Evolutionary conservation across 2,797 vertebrate genomes (phyloP).

Genomic region (Gephyroberyx darwinii): DNA sequence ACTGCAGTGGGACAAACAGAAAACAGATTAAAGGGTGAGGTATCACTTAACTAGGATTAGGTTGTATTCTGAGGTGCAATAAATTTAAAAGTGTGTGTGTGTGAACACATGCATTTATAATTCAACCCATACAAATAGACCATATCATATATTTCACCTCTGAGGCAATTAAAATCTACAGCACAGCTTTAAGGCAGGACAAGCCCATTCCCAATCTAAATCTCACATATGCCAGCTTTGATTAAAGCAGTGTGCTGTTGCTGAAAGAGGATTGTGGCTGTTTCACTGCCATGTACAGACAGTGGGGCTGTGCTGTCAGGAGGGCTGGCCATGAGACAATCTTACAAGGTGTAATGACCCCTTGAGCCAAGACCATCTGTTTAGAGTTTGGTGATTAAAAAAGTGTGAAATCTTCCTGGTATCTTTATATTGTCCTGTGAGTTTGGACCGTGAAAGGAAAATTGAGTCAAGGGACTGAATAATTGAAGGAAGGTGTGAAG

Average conservation of each 20-base stretch:
- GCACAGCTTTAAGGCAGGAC: constrained; percentile 28
- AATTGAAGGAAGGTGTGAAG: neutral
- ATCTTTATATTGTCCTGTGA: neutral
- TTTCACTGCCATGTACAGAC: constrained; percentile 21
- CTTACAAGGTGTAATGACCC: constrained; percentile 12
- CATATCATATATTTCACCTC: constrained; percentile 38
- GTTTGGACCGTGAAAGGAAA: neutral
- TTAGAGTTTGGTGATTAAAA: constrained; percentile 12
- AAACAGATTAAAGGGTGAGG: constrained; percentile 51
- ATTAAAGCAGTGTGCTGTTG: constrained; percentile 52
- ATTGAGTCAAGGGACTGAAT: neutral
- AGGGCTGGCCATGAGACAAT: constrained; percentile 8
- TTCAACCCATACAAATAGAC: constrained; percentile 47
- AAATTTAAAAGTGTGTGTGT: constrained; percentile 46
- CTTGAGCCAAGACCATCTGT: constrained; percentile 14
- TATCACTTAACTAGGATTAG: constrained; percentile 9
- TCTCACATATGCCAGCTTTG: constrained; percentile 43
- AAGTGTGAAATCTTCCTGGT: neutral
- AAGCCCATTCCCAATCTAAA: constrained; percentile 37
- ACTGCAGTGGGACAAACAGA: constrained; percentile 22
- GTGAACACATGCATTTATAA: constrained; percentile 38
- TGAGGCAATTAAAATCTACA: constrained; percentile 46
- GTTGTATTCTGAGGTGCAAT: neutral
- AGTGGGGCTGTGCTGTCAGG: constrained; percentile 4
- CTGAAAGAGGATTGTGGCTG: constrained; percentile 34